These are phyloP conservation scores for Dorcus hopei DNA, from an alignment of 2,888 invertebrate genomes.

Conservation along the genomic window DNA sequence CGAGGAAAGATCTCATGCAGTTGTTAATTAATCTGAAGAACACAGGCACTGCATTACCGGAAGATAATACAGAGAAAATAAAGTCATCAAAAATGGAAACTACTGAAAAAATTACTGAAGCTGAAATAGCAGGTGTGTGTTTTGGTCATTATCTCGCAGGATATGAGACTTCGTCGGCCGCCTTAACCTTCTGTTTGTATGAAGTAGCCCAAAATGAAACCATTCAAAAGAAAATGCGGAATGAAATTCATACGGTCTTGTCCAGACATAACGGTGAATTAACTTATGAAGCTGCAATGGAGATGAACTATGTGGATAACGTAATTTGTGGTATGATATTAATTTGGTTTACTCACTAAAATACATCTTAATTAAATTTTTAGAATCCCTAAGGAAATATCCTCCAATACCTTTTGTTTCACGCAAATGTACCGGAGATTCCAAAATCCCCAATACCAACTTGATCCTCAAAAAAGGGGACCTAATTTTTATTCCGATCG, in stretches of 20 bases:
- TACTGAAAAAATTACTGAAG: not conserved
- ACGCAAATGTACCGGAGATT: constrained; percentile 13
- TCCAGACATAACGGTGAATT: constrained; percentile 37
- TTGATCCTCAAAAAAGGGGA: constrained; percentile 3
- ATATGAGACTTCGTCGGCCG: constrained; percentile 48
- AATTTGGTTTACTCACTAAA: not conserved
- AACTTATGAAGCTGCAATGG: constrained; percentile 45
- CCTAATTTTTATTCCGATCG: constrained; percentile 17
- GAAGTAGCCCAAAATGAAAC: constrained; percentile 43
- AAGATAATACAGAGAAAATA: not conserved
- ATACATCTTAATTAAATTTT: not conserved
- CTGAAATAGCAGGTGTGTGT: constrained; percentile 35
- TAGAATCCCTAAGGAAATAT: constrained; percentile 18
- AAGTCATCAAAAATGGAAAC: constrained; percentile 3
- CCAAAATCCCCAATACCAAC: constrained; percentile 13
- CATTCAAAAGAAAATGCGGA: constrained; percentile 45
- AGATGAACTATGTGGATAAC: constrained; percentile 50
- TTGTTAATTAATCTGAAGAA: constrained; percentile 51
- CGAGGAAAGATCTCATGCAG: constrained; percentile 54
- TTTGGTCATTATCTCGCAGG: constrained; percentile 49
- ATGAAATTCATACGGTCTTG: constrained; percentile 41
- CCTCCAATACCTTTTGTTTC: constrained; percentile 8
- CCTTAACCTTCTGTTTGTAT: constrained; percentile 42
- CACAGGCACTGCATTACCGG: constrained; percentile 14
- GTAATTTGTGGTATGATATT: constrained; percentile 33